Evolutionary conservation across 2,113 vertebrate species (phyloP), one percentile per base, ranked within the genome.

Genomic region (Pomatostomus ruficeps): DNA sequence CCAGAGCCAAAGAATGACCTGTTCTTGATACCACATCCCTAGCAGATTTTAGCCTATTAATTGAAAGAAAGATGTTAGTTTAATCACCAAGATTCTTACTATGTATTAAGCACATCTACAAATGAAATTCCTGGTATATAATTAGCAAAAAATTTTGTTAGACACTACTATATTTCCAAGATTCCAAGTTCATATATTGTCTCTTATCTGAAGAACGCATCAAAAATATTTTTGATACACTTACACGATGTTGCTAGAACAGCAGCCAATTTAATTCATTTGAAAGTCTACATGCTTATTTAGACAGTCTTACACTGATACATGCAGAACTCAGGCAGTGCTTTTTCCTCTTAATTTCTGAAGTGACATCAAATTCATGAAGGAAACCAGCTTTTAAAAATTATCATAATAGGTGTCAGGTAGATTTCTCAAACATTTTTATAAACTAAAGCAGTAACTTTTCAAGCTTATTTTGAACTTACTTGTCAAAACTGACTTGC

Each of bases 401-500:
- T 59, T 58, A 71, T 9, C 12, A 6, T 45, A 71, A 35, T 12
- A 66, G 23, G 5, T 7, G 3, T 9, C 19, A 82, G 23, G 26
- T 11, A 55, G 13, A 61, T 36, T 84, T 86, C 28, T 51, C 58
- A 43, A 82, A 38, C 14, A 29, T 24, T 73, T 85, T 65, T 40
- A 77, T 25, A 49, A 84, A 65, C 54, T 46, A 15, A 43, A 42
- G 11, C 8, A 67, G 24, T 31, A 77, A 43, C 13, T 80, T 66
- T 36, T 5, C 45, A 51, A 2, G 9, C 6, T 48, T 70, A n/a
- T 68, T 76, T 55, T 22, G 20, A 71, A 96, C 98, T 97, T 96
- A 99, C 99, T 98, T 99, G 96, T 99, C 99, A 89, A 99, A 99
- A 97, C 98, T 99, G 94, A 98, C 96, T 98, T 99, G 98, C 2